These are phyloP conservation scores for Danionella cerebrum DNA, from an alignment of 2,113 vertebrate species.

Conservation along the genomic window DNA sequence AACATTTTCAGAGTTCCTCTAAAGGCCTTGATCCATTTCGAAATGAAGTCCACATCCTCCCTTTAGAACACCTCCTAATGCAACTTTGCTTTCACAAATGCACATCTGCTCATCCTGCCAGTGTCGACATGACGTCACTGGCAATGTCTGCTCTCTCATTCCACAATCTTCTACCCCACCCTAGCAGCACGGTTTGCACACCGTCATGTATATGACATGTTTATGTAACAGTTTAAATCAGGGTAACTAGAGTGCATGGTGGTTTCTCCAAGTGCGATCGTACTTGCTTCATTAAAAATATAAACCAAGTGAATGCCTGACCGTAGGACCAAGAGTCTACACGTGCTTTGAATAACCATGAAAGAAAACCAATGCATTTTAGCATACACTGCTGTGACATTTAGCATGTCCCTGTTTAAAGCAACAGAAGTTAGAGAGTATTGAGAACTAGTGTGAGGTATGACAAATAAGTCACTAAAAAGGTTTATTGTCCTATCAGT, in stretches of 20 bases:
- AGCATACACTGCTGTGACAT: no score
- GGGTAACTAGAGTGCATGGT: background rate
- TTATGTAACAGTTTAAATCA: background rate
- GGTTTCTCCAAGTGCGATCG: background rate
- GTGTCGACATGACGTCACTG: background rate
- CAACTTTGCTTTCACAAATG: background rate
- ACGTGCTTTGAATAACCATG: constrained; percentile 22
- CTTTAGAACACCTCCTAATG: background rate
- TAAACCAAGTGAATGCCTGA: background rate
- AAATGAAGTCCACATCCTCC: constrained; percentile 10
- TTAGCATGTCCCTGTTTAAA: no score
- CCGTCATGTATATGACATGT: background rate
- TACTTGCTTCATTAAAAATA: background rate
- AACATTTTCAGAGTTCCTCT: constrained; percentile 22
- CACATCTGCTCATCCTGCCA: background rate
- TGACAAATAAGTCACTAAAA: no score
- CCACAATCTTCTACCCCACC: constrained; percentile 10
- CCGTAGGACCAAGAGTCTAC: background rate
- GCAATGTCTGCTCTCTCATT: background rate
- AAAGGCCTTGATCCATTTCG: constrained; percentile 18
- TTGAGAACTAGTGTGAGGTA: no score
- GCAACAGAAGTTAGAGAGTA: no score
- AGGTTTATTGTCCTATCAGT: no score
- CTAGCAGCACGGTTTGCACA: background rate
- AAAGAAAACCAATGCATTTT: no score